A percentile compares a stretch with the other conserved stretches of the same genome.
These are phyloP conservation scores for Miichthys miiuy DNA, from an alignment of 2,797 vertebrate species.

Conservation along the genomic window DNA sequence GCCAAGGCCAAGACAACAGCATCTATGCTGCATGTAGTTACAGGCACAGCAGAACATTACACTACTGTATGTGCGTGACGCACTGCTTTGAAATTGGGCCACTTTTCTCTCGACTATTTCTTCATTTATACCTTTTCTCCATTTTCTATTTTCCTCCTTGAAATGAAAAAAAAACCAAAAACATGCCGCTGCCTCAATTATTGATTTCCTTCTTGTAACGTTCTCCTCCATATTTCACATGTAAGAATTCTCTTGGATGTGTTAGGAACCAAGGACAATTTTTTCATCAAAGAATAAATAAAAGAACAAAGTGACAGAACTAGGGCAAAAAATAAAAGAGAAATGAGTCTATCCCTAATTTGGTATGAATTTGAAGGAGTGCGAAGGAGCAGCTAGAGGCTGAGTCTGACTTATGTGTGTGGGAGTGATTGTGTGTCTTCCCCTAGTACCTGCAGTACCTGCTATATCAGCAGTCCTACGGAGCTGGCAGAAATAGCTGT, in stretches of 20 bases:
- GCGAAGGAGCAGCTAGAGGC: slow-evolving; percentile 37
- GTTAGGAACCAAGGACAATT: slow-evolving; percentile 30
- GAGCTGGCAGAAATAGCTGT: slow-evolving; percentile 45
- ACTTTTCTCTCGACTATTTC: slow-evolving; percentile 1
- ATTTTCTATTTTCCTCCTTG: slow-evolving; percentile 19
- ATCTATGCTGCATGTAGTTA: background rate
- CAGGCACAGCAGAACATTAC: background rate
- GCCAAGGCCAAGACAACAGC: background rate
- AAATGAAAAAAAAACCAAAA: slow-evolving; percentile 45
- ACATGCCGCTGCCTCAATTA: slow-evolving; percentile 56
- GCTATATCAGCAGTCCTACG: slow-evolving; percentile 45
- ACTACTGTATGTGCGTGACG: background rate
- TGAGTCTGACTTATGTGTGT: slow-evolving; percentile 45
- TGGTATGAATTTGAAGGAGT: slow-evolving; percentile 49
- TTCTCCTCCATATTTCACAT: slow-evolving; percentile 41
- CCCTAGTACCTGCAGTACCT: slow-evolving; percentile 37
- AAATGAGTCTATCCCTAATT: slow-evolving; percentile 46
- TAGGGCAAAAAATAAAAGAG: slow-evolving; percentile 25
- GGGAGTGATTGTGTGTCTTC: slow-evolving; percentile 46
- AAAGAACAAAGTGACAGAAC: slow-evolving; percentile 61
- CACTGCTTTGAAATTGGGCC: slow-evolving; percentile 16
- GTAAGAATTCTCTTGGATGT: slow-evolving; percentile 56
- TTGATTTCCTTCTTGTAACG: slow-evolving; percentile 60
- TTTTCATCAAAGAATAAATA: slow-evolving; percentile 61
- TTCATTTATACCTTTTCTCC: slow-evolving; percentile 2